phyloP scores from a whole-genome alignment of 2,888 invertebrate genomes.

The Apotomis betuletana region DNA sequence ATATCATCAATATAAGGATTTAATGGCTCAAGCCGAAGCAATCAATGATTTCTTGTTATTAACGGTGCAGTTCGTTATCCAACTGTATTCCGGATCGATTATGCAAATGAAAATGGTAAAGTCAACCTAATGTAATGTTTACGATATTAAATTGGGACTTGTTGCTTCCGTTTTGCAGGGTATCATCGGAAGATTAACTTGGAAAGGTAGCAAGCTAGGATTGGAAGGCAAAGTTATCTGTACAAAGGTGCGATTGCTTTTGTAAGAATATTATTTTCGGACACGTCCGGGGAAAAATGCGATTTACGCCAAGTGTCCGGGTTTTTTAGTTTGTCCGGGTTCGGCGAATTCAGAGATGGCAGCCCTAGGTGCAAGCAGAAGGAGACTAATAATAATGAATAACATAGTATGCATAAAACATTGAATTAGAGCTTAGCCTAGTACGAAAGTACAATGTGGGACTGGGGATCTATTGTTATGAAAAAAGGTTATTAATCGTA shows the following conservation, averaged over 20 bases:
- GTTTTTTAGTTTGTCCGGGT: too few species aligned
- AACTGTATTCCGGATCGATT: slow-evolving; percentile 44
- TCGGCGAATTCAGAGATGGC: too few species aligned
- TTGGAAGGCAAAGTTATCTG: slow-evolving; percentile 62
- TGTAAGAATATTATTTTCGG: too few species aligned
- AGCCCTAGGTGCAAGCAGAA: slow-evolving; percentile 47
- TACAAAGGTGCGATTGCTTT: slow-evolving; percentile 62
- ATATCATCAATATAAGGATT: slow-evolving; percentile 30
- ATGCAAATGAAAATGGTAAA: slow-evolving; percentile 45
- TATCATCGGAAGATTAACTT: slow-evolving; percentile 61
- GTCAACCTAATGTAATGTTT: slow-evolving; percentile 10
- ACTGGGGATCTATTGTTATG: too few species aligned
- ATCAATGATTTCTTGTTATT: slow-evolving; percentile 39
- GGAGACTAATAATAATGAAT: slow-evolving; percentile 49
- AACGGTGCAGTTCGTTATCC: slow-evolving; percentile 35
- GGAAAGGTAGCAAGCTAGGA: slow-evolving; percentile 58
- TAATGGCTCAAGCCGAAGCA: slow-evolving; percentile 42
- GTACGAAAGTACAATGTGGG: too few species aligned
- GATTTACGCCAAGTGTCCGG: too few species aligned
- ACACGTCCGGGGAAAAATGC: too few species aligned
- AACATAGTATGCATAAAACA: slow-evolving; percentile 47
- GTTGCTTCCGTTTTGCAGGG: slow-evolving; percentile 38
- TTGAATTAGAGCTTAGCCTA: background rate
- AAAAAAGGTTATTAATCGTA: too few species aligned
- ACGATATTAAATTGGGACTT: slow-evolving; percentile 19